These are phyloP conservation scores for Tipula helvola DNA, from an alignment of 2,888 invertebrate species.

Conservation along the genomic window DNA sequence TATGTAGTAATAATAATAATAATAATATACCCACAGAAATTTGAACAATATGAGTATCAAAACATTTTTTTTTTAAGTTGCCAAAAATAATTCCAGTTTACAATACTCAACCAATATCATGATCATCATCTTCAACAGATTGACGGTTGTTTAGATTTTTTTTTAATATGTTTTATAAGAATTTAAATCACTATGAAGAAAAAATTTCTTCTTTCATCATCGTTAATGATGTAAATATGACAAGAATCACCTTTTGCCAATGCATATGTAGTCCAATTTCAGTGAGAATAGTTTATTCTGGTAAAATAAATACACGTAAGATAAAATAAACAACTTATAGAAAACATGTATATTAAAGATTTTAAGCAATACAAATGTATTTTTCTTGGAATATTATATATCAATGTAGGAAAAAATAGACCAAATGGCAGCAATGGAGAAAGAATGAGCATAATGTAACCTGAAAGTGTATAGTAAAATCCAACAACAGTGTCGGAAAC, in stretches of 20 bases:
- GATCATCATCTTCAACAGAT: not conserved
- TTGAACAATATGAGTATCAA: not conserved
- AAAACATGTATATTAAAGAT: too few species aligned
- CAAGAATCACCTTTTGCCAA: not conserved
- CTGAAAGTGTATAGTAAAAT: too few species aligned
- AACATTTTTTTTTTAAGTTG: not conserved
- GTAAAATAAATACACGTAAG: not conserved
- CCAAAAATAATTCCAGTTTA: not conserved
- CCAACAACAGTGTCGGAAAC: too few species aligned
- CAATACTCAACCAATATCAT: not conserved
- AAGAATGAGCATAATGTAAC: too few species aligned
- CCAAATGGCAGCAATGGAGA: too few species aligned
- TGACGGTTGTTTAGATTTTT: not conserved
- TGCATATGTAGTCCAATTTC: not conserved
- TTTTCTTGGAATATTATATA: too few species aligned
- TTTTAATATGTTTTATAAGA: not conserved
- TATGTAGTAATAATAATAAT: not conserved
- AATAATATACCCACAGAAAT: not conserved
- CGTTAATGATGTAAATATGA: not conserved
- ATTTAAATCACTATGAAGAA: not conserved
- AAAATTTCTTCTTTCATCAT: not conserved
- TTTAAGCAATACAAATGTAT: too few species aligned
- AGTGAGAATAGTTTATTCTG: not conserved
- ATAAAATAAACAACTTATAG: not conserved
- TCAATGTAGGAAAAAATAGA: too few species aligned